These are phyloP conservation scores for Arothron firmamentum DNA, from an alignment of 2,113 vertebrate genomes.

Conservation along the genomic window DNA sequence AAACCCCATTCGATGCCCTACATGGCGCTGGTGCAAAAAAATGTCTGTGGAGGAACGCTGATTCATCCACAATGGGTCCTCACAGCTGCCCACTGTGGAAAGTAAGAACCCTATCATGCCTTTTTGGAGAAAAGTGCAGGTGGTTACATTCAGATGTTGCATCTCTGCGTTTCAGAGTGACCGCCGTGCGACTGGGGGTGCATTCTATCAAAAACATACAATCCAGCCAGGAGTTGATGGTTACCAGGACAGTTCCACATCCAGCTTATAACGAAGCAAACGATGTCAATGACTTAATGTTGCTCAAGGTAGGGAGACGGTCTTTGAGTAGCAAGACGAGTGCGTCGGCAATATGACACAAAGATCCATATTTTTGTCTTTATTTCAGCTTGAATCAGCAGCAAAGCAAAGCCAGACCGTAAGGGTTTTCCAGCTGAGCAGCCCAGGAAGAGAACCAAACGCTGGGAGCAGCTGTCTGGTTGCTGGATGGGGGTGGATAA, in stretches of 20 bases:
- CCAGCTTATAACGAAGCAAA: constrained; percentile 18
- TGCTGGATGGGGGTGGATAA: constrained; percentile 66
- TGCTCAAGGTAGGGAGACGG: constrained; percentile 61
- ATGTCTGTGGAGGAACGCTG: constrained; percentile 68
- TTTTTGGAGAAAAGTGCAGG: neutral
- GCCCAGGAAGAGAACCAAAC: neutral
- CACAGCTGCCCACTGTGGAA: constrained; percentile 64
- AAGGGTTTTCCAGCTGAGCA: constrained; percentile 3
- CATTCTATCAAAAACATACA: constrained; percentile 40
- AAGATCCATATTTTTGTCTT: neutral
- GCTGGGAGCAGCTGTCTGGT: constrained; percentile 46
- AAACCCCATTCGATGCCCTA: constrained; percentile 51
- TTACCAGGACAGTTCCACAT: constrained; percentile 24
- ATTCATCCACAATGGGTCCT: constrained; percentile 61
- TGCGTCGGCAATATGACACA: neutral
- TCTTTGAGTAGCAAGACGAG: no score
- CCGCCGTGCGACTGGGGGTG: constrained; percentile 58
- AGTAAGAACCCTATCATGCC: constrained; percentile 25
- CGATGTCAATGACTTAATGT: constrained; percentile 60
- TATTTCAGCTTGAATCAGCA: constrained; percentile 50
- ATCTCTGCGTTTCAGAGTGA: constrained; percentile 12
- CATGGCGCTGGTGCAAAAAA: constrained; percentile 65
- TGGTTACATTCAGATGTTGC: neutral
- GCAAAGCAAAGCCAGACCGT: constrained; percentile 45
- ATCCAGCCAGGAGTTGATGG: constrained; percentile 26